These are phyloP conservation scores for Bryconaethiops microstoma DNA, from an alignment of 2,797 vertebrate species.

Conservation along the genomic window DNA sequence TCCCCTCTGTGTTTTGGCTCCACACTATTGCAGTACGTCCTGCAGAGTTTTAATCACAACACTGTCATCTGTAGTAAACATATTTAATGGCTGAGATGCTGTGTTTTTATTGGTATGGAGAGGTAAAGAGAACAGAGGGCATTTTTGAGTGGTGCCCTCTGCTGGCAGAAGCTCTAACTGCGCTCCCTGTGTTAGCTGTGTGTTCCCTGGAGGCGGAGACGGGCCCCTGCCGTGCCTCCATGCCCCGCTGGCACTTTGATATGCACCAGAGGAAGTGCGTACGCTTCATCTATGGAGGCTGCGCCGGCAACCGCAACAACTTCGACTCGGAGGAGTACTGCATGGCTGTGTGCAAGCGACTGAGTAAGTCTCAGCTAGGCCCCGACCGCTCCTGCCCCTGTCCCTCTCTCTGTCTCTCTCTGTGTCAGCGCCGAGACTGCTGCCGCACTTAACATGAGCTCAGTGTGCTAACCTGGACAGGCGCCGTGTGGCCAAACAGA, in stretches of 20 bases:
- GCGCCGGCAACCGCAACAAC: conserved; percentile 98
- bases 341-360: conserved; percentile 95
- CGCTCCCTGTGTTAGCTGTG: conserved; percentile 88
- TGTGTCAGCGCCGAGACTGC: background rate
- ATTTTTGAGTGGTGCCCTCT: conserved; percentile 13
- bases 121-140: conserved; percentile 13
- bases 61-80: background rate
- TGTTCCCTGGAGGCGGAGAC: conserved; percentile 95
- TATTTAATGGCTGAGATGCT: background rate
- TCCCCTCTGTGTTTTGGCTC: background rate
- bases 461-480: background rate
- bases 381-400: background rate
- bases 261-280: conserved; percentile 88
- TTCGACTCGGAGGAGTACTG: conserved; percentile 99
- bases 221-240: conserved; percentile 93
- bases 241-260: conserved; percentile 97
- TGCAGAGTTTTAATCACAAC: background rate
- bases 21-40: background rate
- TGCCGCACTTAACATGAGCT: background rate
- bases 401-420: background rate
- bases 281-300: conserved; percentile 97
- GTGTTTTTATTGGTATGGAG: background rate
- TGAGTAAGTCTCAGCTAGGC: conserved; percentile 85
- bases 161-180: conserved; percentile 71
- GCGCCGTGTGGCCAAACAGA: background rate